Conservation (phyloP, 2,113 vertebrate species). For the Ploceus nigricollis region DNA sequence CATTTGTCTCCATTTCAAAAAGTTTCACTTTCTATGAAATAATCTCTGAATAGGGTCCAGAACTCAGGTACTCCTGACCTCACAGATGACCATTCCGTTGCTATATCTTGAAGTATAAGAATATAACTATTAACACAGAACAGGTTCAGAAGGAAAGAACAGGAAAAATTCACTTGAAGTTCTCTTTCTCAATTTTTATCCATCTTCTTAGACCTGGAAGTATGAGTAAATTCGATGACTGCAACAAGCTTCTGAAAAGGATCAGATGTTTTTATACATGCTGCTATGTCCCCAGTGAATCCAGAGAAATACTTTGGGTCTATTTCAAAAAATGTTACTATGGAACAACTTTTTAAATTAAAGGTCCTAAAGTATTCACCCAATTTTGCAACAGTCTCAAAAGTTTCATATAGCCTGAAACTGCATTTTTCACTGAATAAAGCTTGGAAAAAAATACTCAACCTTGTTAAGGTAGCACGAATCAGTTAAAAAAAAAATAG, state of each 20-base stretch:
- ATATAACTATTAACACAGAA: not conserved
- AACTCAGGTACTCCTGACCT: not conserved
- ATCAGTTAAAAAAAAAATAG: not conserved
- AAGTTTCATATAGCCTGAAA: not conserved
- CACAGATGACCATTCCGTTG: not conserved
- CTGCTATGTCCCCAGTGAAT: fast-evolving
- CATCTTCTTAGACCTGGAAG: not conserved
- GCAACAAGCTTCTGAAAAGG: not conserved
- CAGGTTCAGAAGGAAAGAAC: not conserved
- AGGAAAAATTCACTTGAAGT: not conserved
- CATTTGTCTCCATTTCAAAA: not conserved
- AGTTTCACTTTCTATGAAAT: not conserved
- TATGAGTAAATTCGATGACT: not conserved
- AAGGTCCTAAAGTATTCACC: not conserved
- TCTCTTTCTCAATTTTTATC: not conserved
- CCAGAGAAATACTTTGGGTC: not conserved
- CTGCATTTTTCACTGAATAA: not conserved
- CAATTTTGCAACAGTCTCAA: not conserved
- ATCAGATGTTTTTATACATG: not conserved
- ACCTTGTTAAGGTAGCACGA: not conserved
- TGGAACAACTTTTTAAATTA: not conserved
- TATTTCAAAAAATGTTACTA: not conserved
- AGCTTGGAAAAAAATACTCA: not conserved
- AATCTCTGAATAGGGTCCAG: not conserved
- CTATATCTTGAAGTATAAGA: not conserved